Evolutionary conservation across 2,888 invertebrate genomes (phyloP).

Genomic region (Hartigia nigra): DNA sequence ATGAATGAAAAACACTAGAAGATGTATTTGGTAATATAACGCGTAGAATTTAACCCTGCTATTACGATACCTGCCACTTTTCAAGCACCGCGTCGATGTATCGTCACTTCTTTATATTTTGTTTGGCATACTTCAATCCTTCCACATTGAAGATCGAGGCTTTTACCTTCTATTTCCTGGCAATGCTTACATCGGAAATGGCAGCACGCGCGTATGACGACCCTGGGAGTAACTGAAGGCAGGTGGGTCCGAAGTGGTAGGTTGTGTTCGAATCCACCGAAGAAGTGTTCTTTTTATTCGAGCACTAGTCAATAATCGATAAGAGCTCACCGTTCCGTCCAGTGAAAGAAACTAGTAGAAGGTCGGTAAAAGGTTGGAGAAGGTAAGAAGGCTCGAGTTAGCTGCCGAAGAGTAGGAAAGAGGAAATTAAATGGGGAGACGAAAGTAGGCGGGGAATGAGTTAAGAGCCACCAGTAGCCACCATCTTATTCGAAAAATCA

Average conservation of each 20-base stretch:
- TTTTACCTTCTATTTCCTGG: not conserved
- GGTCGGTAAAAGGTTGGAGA: not conserved
- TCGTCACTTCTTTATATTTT: not conserved
- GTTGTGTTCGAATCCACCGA: conserved; percentile 51
- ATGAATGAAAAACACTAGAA: not conserved
- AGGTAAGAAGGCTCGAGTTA: not conserved
- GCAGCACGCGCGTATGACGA: not conserved
- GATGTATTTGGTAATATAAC: too few species aligned
- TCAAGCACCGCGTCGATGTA: not conserved
- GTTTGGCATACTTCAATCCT: not conserved
- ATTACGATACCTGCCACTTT: not conserved
- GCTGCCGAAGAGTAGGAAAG: not conserved
- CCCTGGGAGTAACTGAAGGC: not conserved
- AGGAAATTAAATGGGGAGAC: not conserved
- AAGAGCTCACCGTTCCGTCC: conserved; percentile 23
- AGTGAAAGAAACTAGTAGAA: not conserved
- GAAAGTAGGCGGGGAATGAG: too few species aligned
- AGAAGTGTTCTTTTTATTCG: conserved; percentile 45
- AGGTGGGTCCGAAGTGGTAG: conserved; percentile 36
- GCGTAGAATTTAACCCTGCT: not conserved
- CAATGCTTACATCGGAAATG: not conserved
- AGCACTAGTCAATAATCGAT: conserved; percentile 46
- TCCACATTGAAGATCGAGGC: not conserved
- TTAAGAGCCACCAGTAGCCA: too few species aligned
- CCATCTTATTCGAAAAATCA: too few species aligned